A percentile compares a stretch with the other conserved stretches of the same genome.
These are phyloP conservation scores for Lepisosteus osseus DNA, from an alignment of 2,113 vertebrate genomes.

Conservation along the genomic window DNA sequence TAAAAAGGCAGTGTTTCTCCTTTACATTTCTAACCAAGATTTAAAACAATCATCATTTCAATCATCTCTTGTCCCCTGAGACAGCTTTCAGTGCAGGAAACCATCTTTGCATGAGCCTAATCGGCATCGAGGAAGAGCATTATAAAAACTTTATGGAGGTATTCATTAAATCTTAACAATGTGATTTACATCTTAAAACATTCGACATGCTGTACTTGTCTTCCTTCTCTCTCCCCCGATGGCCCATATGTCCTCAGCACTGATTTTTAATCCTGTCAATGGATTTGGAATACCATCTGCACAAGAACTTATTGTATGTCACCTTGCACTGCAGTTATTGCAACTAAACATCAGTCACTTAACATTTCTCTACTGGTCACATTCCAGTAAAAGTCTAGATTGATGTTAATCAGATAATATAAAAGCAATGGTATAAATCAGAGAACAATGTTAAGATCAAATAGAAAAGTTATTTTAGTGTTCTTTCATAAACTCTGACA, in stretches of 20 bases:
- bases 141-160: slow-evolving; percentile 41
- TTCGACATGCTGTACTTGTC: slow-evolving; percentile 15
- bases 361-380: too few species aligned
- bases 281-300: too few species aligned
- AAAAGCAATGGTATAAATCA: too few species aligned
- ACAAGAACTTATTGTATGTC: too few species aligned
- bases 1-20: neutral
- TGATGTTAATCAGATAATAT: too few species aligned
- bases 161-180: slow-evolving; percentile 44
- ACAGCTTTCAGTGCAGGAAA: slow-evolving; percentile 31
- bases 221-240: neutral
- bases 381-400: too few species aligned
- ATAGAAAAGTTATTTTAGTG: too few species aligned
- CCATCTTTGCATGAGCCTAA: slow-evolving; percentile 38
- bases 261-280: too few species aligned
- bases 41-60: slow-evolving; percentile 22
- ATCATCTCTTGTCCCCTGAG: slow-evolving; percentile 35
- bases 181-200: slow-evolving; percentile 25
- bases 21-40: neutral
- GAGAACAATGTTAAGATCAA: too few species aligned
- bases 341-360: too few species aligned
- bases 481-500: too few species aligned
- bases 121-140: slow-evolving; percentile 33
- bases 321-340: too few species aligned
- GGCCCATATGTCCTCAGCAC: slow-evolving; percentile 19